These are phyloP conservation scores for Lomographa bimaculata DNA, from an alignment of 2,888 invertebrate genomes.

Conservation along the genomic window DNA sequence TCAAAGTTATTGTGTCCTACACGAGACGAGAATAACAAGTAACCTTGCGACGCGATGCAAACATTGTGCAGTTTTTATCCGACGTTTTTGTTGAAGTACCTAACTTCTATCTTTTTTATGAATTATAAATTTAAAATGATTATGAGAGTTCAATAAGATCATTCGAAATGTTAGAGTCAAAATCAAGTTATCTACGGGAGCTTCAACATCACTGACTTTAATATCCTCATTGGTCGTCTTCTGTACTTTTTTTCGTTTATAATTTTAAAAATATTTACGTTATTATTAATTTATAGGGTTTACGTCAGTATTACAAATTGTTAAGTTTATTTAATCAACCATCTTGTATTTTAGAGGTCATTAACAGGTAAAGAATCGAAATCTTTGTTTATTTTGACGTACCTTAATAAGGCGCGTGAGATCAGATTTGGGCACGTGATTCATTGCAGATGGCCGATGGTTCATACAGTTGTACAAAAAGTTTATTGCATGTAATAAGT, in stretches of 20 bases:
- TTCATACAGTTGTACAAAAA: conserved; percentile 26
- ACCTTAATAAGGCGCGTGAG: conserved; percentile 32
- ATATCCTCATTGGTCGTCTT: too few species aligned
- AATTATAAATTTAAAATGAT: too few species aligned
- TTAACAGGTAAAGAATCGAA: conserved; percentile 24
- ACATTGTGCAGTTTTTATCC: conserved; percentile 8
- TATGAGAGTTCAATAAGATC: too few species aligned
- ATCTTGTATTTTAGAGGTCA: conserved; percentile 8
- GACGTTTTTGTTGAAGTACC: not conserved
- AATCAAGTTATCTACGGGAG: too few species aligned
- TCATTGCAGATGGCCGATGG: conserved; percentile 29
- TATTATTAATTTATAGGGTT: too few species aligned
- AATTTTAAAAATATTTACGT: too few species aligned
- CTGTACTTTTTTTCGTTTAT: too few species aligned
- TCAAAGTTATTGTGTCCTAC: conserved; percentile 25
- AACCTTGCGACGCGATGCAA: conserved; percentile 7
- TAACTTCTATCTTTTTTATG: too few species aligned
- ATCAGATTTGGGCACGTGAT: conserved; percentile 28
- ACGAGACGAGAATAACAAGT: conserved; percentile 25
- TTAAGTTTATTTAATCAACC: conserved; percentile 1
- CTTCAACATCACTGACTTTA: too few species aligned
- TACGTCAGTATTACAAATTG: too few species aligned
- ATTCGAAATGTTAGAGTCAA: too few species aligned
- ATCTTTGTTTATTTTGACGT: conserved; percentile 31
- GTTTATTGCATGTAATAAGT: conserved; percentile 12